Evolutionary conservation across 1,140 invertebrate species (phyloP).

Genomic region (Drosophila virilis): DNA sequence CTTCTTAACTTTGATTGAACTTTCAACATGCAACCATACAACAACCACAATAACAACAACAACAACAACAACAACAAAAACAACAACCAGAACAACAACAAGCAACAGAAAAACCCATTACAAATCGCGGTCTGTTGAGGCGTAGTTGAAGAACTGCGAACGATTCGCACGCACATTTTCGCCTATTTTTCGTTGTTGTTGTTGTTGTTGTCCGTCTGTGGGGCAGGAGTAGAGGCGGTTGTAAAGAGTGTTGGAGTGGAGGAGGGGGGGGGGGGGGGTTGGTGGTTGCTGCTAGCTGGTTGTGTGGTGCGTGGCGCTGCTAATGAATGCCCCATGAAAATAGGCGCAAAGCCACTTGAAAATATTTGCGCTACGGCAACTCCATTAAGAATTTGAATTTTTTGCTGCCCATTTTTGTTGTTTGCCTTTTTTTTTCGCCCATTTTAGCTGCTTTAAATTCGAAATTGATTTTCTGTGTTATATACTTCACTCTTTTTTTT

Average conservation of each 20-base stretch:
- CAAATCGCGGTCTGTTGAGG: conserved; percentile 56
- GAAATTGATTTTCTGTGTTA: conserved; percentile 41
- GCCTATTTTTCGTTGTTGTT: conserved; percentile 10
- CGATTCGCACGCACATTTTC: conserved; percentile 72
- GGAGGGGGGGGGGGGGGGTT: neutral
- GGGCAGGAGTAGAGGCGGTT: neutral
- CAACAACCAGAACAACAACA: conserved; percentile 46
- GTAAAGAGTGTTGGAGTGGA: no score
- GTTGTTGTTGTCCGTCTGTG: conserved; percentile 29
- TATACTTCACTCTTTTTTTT: conserved; percentile 1
- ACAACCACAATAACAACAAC: conserved; percentile 15
- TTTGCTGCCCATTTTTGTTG: neutral
- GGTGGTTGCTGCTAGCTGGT: no score
- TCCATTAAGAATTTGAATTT: conserved; percentile 48
- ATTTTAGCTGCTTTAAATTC: conserved; percentile 42
- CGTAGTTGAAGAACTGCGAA: conserved; percentile 44
- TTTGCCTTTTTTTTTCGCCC: neutral
- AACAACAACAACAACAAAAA: conserved; percentile 40
- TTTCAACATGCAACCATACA: conserved; percentile 72
- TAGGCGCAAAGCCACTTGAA: conserved; percentile 31
- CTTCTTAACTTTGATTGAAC: conserved; percentile 82
- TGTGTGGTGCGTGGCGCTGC: conserved; percentile 27
- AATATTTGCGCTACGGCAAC: conserved; percentile 22
- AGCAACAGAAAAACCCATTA: conserved; percentile 55
- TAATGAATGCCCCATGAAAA: conserved; percentile 45